phyloP scores from a whole-genome alignment of 2,113 vertebrate species.

The Apeltes quadracus region DNA sequence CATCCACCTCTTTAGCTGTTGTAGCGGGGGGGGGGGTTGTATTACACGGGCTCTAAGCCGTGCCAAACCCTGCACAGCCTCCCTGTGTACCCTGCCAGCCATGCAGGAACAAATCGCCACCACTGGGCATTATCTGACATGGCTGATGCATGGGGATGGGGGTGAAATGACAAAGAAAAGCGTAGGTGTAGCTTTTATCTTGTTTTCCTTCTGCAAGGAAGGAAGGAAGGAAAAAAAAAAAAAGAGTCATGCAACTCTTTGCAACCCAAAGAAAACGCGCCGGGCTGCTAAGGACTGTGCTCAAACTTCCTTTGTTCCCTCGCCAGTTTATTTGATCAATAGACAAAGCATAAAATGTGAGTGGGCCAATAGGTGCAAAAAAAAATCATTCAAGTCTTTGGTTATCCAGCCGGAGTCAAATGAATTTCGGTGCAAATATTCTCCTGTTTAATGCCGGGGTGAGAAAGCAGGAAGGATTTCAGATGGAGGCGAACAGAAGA shows the following conservation, averaged over 20 bases:
- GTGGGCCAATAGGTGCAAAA: constrained; percentile 24
- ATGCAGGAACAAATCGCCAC: constrained; percentile 64
- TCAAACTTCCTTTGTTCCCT: constrained; percentile 47
- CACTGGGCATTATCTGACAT: constrained; percentile 61
- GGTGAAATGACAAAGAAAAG: constrained; percentile 62
- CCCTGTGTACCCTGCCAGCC: constrained; percentile 52
- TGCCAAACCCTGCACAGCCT: constrained; percentile 47
- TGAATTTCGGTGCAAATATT: constrained; percentile 52
- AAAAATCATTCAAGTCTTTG: constrained; percentile 48
- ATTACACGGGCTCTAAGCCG: constrained; percentile 34
- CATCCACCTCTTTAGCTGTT: constrained; percentile 43
- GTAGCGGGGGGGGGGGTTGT: constrained; percentile 34
- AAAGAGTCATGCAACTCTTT: constrained; percentile 39
- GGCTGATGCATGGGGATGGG: constrained; percentile 43
- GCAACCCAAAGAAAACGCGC: constrained; percentile 29
- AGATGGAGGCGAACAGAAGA: constrained; percentile 21
- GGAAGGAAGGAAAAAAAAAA: constrained; percentile 10
- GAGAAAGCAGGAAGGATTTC: constrained; percentile 17
- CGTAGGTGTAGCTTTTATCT: constrained; percentile 66
- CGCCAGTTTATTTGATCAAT: constrained; percentile 59
- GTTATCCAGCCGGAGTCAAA: constrained; percentile 35
- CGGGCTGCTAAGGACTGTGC: constrained; percentile 25
- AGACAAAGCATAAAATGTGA: constrained; percentile 37
- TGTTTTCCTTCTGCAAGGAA: constrained; percentile 29
- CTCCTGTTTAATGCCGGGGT: constrained; percentile 35